Base-by-base conservation (phyloP, 2,797 vertebrate species). In the Phataginus tetradactyla region DNA sequence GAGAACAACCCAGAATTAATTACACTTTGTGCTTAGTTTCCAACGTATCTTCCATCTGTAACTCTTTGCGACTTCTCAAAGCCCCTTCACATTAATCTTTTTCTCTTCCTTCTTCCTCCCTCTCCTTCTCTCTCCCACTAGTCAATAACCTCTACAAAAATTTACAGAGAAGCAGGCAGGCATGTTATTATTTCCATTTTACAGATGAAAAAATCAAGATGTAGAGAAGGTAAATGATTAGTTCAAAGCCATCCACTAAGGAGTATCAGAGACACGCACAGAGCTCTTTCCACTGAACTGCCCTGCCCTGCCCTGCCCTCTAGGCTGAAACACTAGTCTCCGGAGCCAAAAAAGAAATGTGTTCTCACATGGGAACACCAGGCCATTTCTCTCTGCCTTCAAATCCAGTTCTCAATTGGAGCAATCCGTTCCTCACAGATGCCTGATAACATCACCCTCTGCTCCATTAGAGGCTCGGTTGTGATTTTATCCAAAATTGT, bases 1-100 rank as follows among this genome's bases (percentile, higher is more conserved):
- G 68, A 91, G 63, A 92, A 90, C 8, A 71, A 59, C 66, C 80
- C 77, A 94, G 81, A 91, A 80, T 94, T 85, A 91, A 94, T 93
- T 83, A 80, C n/a, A 91, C 74, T n/a, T 21, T 80, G 69, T 86
- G 55, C 59, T 92, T 77, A 66, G n/a, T 93, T 94, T 77, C 68
- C 27, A 59, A 51, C 6, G 7, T 72, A 64, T 69, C 78, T 91
- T 85, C 18, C 15, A 49, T 75, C 78, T 63, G 29, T 15, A 59
- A 37, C 32, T 91, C 61, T 64, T 75, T 53, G 79, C 0, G 55
- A 51, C 27, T 72, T 92, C 74, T 66, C 64, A 53, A 93, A 95
- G 49, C 25, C 18, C 53, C 61, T 91, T 71, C 55, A 32, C 8
- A 34, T 66, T 29, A 32, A 86, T 37, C 51, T 68, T 4, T 49